Conservation (phyloP, 2,113 vertebrate species). For the Oreochromis aureus region DNA sequence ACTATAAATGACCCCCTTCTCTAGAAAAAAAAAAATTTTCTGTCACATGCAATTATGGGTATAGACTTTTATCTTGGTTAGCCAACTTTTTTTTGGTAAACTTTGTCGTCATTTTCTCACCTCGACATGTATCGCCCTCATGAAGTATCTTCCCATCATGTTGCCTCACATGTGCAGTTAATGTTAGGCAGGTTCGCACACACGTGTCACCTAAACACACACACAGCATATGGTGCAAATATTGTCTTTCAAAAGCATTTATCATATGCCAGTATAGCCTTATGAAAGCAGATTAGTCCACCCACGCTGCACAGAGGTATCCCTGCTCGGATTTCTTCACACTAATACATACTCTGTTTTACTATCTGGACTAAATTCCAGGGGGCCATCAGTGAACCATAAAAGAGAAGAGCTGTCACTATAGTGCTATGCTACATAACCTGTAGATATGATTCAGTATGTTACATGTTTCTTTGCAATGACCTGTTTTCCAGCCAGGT, state of each 20-base stretch:
- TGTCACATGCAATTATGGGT: not conserved
- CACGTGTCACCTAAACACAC: not conserved
- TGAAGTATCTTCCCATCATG: not conserved
- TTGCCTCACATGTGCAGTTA: not conserved
- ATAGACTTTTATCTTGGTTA: not conserved
- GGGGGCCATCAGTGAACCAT: not conserved
- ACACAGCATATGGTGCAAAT: not conserved
- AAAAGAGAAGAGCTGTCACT: not conserved
- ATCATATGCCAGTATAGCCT: not conserved
- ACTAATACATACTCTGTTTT: not conserved
- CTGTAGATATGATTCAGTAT: not conserved
- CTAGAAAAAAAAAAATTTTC: not conserved
- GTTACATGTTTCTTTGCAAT: not conserved
- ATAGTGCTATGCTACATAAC: not conserved
- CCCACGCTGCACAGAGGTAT: not conserved
- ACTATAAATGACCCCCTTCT: not conserved
- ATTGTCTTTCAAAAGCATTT: not conserved
- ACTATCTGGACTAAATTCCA: not conserved
- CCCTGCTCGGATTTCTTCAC: not conserved
- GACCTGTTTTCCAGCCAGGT: not conserved
- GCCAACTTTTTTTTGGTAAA: not conserved
- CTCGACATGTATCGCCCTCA: accelerated
- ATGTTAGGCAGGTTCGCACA: not conserved
- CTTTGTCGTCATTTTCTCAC: not conserved
- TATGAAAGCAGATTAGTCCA: constrained; percentile 4